A percentile compares a stretch with the other conserved stretches of the same genome.
Evolutionary conservation across 1,140 invertebrate genomes (phyloP).

Genomic region (Vollenhovia emeryi): DNA sequence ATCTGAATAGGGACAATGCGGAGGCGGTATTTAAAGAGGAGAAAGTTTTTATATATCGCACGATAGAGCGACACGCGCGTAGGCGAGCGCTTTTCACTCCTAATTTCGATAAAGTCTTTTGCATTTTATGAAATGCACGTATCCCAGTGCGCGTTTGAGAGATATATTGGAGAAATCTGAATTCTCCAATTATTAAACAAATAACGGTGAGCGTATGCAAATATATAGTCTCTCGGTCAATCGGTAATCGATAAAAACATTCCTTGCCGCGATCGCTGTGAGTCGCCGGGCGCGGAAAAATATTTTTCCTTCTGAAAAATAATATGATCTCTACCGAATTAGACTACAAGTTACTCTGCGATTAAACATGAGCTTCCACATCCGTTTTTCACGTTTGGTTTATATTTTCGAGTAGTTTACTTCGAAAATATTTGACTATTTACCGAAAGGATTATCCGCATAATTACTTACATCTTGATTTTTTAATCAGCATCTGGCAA

Average conservation of each 20-base stretch:
- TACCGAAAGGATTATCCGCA: not conserved
- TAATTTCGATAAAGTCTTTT: constrained; percentile 28
- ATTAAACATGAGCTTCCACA: not conserved
- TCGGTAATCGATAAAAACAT: constrained; percentile 30
- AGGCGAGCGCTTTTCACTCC: constrained; percentile 26
- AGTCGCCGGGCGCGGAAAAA: not conserved
- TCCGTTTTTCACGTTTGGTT: not conserved
- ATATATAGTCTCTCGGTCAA: constrained; percentile 3
- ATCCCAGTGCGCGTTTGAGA: not conserved
- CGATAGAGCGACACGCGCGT: not conserved
- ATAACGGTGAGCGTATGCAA: not conserved
- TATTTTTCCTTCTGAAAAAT: not conserved
- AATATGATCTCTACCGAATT: not conserved
- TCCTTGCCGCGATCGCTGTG: not conserved
- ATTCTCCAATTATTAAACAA: not conserved
- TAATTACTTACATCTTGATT: not conserved
- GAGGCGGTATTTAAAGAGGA: constrained; percentile 26
- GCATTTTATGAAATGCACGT: not conserved
- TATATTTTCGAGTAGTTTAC: not conserved
- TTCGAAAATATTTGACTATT: constrained; percentile 10
- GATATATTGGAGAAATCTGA: constrained; percentile 21
- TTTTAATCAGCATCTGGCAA: too few relatives aligned
- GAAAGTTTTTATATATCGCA: constrained; percentile 46
- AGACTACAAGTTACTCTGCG: not conserved
- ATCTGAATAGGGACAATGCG: constrained; percentile 24